Base-by-base conservation (phyloP, 2,888 invertebrate species). In the Arrhopalites spinosus region DNA sequence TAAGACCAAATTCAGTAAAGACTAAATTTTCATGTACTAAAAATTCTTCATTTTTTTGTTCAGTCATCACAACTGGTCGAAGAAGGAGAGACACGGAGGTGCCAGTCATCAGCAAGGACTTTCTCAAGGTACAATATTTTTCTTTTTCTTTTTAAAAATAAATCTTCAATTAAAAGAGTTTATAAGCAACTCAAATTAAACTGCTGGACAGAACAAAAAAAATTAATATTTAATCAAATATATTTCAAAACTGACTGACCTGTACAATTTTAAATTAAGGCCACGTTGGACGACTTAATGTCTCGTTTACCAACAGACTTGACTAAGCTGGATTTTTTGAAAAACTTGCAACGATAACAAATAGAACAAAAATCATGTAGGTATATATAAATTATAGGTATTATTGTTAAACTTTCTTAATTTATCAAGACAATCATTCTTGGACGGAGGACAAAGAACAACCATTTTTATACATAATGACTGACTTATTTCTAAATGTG, bases 321-420 rank as follows among this genome's bases (percentile, higher is more conserved):
- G 74, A 56, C 74, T 15, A 75, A 75, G 30, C 43, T 75, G 69
- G 74, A 75, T 63, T 75, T 63, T 45, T 36, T 72, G 61, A 72
- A 72, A 36, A 72, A 72, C 29, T 29, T 50, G 25, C 23, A 69
- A 50, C 69, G 15, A 69, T 53, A 69, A 25, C 50, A 17, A 20
- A 5, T 15, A 45, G 8, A 45, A 45, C 45, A 45, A 56, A 2
- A 20, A 56, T 56, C n/a, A 13, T 47, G 13, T 59, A 63, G n/a
- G n/a, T n/a, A n/a, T n/a, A n/a, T n/a, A n/a, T n/a, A n/a, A n/a
- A n/a, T n/a, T n/a, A n/a, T n/a, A n/a, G n/a, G n/a, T n/a, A n/a
- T n/a, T n/a, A n/a, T n/a, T n/a, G n/a, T n/a, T n/a, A n/a, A n/a
- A n/a, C n/a, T n/a, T n/a, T n/a, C n/a, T 17, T 59, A 25, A 59